phyloP scores from a whole-genome alignment of 2,113 vertebrate species.

The Passer domesticus region DNA sequence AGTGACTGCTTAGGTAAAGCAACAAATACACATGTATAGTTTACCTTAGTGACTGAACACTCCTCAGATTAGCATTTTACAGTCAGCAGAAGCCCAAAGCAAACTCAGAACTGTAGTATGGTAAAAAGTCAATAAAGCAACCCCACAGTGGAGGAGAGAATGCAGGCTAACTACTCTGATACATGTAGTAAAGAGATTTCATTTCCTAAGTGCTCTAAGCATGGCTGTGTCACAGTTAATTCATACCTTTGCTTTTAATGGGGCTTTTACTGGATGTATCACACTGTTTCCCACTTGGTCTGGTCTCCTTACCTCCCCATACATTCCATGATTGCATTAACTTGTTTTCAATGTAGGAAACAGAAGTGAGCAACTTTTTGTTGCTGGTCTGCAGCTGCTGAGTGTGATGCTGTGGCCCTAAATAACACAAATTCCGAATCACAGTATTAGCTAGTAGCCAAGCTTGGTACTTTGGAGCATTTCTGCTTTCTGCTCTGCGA shows the following conservation, averaged over 20 bases:
- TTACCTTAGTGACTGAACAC: background rate
- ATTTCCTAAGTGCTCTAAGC: background rate
- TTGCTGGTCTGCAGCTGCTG: background rate
- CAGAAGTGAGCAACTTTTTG: background rate
- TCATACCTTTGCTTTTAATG: background rate
- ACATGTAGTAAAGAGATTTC: background rate
- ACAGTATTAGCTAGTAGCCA: background rate
- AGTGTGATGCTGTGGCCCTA: background rate
- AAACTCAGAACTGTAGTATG: background rate
- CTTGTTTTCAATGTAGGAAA: background rate
- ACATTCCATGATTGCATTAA: background rate
- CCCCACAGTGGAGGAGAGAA: background rate
- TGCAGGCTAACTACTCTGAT: background rate
- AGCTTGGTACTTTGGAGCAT: background rate
- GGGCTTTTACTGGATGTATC: background rate
- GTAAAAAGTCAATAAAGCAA: background rate
- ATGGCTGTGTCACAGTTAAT: background rate
- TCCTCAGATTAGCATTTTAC: background rate
- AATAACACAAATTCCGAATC: background rate
- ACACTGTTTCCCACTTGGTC: background rate
- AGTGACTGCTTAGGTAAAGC: background rate
- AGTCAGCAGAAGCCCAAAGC: background rate
- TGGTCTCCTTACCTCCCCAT: background rate
- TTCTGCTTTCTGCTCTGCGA: constrained; percentile 52
- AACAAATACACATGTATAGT: background rate